Base-by-base conservation (phyloP, 2,113 vertebrate species). In the Axis porcinus region DNA sequence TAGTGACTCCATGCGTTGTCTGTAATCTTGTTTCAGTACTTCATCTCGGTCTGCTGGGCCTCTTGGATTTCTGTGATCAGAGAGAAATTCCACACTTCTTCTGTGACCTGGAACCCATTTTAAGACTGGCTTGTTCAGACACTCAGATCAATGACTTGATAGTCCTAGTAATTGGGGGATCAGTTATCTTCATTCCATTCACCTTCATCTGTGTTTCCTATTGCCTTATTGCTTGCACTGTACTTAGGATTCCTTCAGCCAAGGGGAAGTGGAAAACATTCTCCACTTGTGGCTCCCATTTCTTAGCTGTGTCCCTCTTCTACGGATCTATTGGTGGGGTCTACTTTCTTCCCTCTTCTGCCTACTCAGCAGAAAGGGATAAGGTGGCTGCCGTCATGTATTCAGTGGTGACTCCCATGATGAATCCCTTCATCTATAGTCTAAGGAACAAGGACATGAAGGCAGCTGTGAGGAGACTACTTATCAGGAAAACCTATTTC, bases 391-490 rank as follows among this genome's bases (percentile, higher is more conserved):
- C 95, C 13, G 17, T 97, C 33, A 93, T 97, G 81, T 97, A 98
- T 57, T 97, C 92, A 23, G 52, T 90, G 64, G n/a, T 97, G 58
- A 97, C 70, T 2, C 89, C 96, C 15, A 93, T 93, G 88, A 96
- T 98, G 90, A 98, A 98, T 8, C 92, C 95, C 21, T 98, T 98
- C 45, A 97, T 97, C 50, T 98, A 97, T 52, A 98, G 94, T 87
- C 67, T 97, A 81, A 96, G 97, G 30, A 98, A 96, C 57, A 94
- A 95, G 85, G 85, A 93, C 47, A 95, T 97, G 45, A 97, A 98
- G 84, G 45, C 33, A 90, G 81, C 96, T 74, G n/a, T 96, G 60
- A 95, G 21, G 58, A 97, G 36, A 86, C 36, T 92, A 47, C 28
- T 96, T 7, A 92, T 11, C 52, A 84, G 43, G 36, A 93, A 94